Base-by-base conservation (phyloP, 2,888 invertebrate species). In the Lithophane ornitopus region DNA sequence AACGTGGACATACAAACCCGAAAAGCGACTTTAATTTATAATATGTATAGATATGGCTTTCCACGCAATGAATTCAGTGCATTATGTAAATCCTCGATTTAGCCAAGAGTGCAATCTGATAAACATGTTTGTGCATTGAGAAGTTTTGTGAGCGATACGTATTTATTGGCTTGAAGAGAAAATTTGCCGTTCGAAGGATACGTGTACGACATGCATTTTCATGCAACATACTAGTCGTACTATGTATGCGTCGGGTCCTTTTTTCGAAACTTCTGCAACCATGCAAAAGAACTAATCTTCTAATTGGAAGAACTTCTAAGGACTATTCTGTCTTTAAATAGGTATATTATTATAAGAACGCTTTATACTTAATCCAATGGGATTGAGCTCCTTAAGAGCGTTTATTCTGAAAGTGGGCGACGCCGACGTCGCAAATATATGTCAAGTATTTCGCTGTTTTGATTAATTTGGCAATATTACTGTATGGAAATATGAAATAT, bases 101-200 rank as follows among this genome's bases (percentile, higher is more conserved):
- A 54, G 26, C 12, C 16, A 71, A 72, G 28, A 61, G 12, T 49
- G 34, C 26, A 46, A 56, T 68, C n/a, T 59, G 81, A 63, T 70
- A 62, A 83, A 54, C 28, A 52, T 52, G 65, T 72, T 72, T 59
- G 66, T 59, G 65, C 22, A 46, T 56, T 67, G 58, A 62, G 34
- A 26, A 46, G 69, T 28, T 16, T 34, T 69, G 44, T 46, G 52
- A 61, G 22, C n/a, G 28, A 41, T 67, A 49, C 12, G 65, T 66
- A 52, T 70, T 26, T 49, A 70, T 54, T 71, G 46, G 14, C 14
- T n/a, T 52, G 66, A 26, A 62, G 56, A 62, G 68, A 62, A 58
- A 66, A 67, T 67, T 49, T 16, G 54, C n/a, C 8, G 44, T 11
- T 22, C 49, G 34, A 11, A 49, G 41, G 63, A 22, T n/a, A 74